Conservation (phyloP, 2,797 vertebrate species). For the Sebastes paucispinis region DNA sequence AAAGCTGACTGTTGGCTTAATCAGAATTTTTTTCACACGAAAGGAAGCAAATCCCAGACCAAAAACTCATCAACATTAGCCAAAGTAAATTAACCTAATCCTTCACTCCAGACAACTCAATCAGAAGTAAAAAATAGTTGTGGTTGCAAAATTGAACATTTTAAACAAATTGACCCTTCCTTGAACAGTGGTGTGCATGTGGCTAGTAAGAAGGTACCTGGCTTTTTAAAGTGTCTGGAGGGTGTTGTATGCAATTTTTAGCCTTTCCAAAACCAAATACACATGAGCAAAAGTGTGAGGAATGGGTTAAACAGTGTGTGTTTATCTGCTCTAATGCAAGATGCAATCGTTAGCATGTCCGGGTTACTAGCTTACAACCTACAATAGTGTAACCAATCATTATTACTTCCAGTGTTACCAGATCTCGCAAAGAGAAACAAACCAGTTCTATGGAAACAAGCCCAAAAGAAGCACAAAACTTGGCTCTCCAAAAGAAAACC, state of each 20-base stretch:
- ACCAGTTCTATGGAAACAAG: background rate
- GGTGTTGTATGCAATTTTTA: background rate
- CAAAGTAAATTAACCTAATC: background rate
- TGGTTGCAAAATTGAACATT: background rate
- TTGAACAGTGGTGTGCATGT: background rate
- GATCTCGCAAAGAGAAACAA: background rate
- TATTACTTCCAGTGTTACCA: background rate
- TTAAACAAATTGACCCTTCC: background rate
- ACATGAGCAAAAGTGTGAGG: background rate
- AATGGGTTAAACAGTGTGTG: too few relatives aligned
- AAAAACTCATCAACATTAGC: background rate
- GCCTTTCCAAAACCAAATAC: background rate
- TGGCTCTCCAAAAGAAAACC: background rate
- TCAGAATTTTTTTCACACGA: too few relatives aligned
- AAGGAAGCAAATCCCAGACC: background rate
- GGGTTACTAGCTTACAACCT: too few relatives aligned
- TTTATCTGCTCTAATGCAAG: too few relatives aligned
- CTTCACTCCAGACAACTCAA: background rate
- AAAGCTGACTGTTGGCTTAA: background rate
- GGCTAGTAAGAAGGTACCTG: background rate
- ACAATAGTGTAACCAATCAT: too few relatives aligned
- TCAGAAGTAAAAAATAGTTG: background rate
- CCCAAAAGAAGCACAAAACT: too few relatives aligned
- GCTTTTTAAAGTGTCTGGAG: background rate
- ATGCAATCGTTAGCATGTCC: too few relatives aligned